Evolutionary conservation across 2,113 vertebrate species (phyloP).

Genomic region (Oncorhynchus nerka): DNA sequence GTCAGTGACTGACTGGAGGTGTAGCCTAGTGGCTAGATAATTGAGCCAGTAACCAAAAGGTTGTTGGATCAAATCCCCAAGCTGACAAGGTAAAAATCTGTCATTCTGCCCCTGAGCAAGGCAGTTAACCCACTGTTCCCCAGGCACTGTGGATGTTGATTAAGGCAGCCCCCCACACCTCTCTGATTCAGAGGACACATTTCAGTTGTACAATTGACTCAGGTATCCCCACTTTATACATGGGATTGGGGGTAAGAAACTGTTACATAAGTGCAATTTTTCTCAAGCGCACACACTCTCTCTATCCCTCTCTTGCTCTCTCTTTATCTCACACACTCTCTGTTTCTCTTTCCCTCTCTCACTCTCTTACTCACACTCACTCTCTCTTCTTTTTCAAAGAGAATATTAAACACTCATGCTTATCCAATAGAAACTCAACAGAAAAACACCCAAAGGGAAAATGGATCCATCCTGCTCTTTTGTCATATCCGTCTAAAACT

Average conservation of each 20-base stretch:
- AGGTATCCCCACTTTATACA: background rate
- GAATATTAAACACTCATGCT: slow-evolving; percentile 28
- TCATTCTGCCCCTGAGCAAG: too few species aligned
- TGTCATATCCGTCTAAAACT: slow-evolving; percentile 26
- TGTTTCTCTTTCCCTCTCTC: too few species aligned
- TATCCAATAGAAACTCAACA: slow-evolving; percentile 17
- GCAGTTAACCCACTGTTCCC: too few species aligned
- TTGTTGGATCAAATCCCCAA: too few species aligned
- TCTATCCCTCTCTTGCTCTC: background rate
- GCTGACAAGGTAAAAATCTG: too few species aligned
- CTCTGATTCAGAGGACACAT: too few species aligned
- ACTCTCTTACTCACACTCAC: too few species aligned
- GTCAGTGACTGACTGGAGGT: background rate
- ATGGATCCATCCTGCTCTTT: slow-evolving; percentile 29
- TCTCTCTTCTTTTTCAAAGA: background rate
- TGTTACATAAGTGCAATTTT: background rate
- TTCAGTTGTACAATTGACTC: too few species aligned
- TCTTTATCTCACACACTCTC: too few species aligned
- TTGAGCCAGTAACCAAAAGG: too few species aligned
- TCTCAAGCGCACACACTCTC: background rate
- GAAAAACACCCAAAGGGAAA: background rate
- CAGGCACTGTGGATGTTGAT: too few species aligned
- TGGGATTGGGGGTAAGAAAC: background rate
- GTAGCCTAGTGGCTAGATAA: background rate
- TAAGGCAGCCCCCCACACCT: too few species aligned